Evolutionary conservation across 1,140 invertebrate genomes (phyloP), one percentile per base, ranked within the genome.

Genomic region (Oreohelix idahoensis): DNA sequence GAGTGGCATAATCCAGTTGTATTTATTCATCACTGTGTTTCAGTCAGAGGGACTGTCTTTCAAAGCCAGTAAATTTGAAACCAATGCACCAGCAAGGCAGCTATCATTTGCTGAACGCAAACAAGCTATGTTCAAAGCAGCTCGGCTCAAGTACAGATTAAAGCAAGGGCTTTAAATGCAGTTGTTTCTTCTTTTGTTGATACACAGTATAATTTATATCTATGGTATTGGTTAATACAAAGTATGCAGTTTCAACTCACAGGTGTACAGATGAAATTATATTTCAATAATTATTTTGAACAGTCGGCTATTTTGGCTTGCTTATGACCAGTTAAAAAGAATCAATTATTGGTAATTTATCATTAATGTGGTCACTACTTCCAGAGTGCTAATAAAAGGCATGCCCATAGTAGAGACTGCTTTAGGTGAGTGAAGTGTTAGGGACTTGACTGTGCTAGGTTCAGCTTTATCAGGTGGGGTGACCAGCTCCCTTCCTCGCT

Each of bases 31-130:
- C 15, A 45, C 15, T 76, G 10, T 32, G 32, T 77, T 39, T 53
- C 32, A 77, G 42, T 11, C 35, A 77, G 17, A 49, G 23, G 42
- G 35, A 45, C 5, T 66, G 39, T 81, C 79, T 45, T 74, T 88
- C 86, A 75, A 87, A 74, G 87, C 88, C 39, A 66, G 81, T 75
- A 80, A 36, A 71, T 95, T 96, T 91, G 93, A 94, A 0, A 95
- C 94, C 86, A 94, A 93, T n/a, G 95, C 95, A 0, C 93, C 93
- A 83, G 95, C 95, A 83, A 92, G 95, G 84, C 94, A 94, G 87
- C 88, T 94, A 83, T 96, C 95, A 39, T 96, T 96, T 90, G 94
- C 96, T 87, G 96, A 97, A 89, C 93, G 95, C 69, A 97, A 97
- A 93, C 93, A 94, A 77, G 94, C 95, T 87, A 95, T 97, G 93